Conservation (phyloP, 2,797 vertebrate genomes). For the Numenius phaeopus region DNA sequence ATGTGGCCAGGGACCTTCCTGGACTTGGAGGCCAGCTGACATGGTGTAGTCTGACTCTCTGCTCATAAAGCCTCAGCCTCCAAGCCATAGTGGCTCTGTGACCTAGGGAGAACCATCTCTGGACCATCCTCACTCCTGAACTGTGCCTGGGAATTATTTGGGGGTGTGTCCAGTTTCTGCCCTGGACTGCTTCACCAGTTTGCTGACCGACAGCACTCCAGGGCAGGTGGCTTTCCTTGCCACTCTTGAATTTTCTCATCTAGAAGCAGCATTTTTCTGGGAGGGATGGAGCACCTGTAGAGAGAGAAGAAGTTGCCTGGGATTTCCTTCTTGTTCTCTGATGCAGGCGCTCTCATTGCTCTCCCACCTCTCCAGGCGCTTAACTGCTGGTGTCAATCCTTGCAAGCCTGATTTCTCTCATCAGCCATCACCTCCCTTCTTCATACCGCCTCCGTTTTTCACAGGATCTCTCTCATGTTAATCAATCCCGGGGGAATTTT, state of each 20-base stretch:
- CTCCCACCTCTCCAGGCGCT: not conserved
- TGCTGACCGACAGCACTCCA: not conserved
- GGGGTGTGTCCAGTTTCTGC: not conserved
- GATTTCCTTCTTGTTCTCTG: not conserved
- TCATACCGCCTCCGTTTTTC: not conserved
- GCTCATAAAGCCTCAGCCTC: not conserved
- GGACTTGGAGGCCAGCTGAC: not conserved
- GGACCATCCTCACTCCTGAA: not conserved
- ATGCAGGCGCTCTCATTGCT: not conserved
- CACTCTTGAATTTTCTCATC: not conserved
- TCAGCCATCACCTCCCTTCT: not conserved
- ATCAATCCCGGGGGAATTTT: not conserved
- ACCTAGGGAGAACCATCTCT: not conserved
- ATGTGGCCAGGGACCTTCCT: not conserved
- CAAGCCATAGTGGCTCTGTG: not conserved
- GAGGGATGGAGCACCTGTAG: not conserved
- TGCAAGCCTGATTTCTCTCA: not conserved
- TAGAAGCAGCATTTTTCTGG: not conserved
- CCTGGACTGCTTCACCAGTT: not conserved
- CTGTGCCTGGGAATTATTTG: not conserved
- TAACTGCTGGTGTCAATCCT: not conserved
- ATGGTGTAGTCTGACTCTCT: not conserved
- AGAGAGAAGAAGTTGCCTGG: not conserved
- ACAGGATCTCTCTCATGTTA: slow-evolving; percentile 7
- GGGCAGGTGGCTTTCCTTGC: not conserved